Percentiles rank a stretch among this genome's conserved stretches.
phyloP scores from a whole-genome alignment of 2,113 vertebrate genomes.

The Epinephelus cyanopodus region DNA sequence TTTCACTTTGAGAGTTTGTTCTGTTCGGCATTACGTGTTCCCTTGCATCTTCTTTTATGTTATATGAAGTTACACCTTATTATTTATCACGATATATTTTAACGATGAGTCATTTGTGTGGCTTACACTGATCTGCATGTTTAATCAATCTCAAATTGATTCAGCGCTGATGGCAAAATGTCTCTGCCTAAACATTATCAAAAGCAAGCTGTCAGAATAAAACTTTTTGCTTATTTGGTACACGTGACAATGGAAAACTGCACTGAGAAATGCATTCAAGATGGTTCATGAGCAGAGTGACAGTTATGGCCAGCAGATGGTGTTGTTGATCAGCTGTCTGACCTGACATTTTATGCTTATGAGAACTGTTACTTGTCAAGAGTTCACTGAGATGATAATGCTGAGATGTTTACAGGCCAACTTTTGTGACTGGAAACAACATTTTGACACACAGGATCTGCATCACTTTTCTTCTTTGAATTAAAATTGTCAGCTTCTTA shows the following conservation, averaged over 20 bases:
- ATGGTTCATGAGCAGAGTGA: not conserved
- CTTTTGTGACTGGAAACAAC: conserved; percentile 33
- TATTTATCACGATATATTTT: conserved; percentile 15
- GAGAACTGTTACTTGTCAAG: conserved; percentile 22
- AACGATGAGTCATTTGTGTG: conserved; percentile 34
- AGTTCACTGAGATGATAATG: conserved; percentile 8
- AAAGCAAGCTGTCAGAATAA: conserved; percentile 30
- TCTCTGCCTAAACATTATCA: conserved; percentile 23
- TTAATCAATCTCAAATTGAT: conserved; percentile 33
- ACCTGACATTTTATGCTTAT: conserved; percentile 9
- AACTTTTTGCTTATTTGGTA: not conserved
- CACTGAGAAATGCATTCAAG: conserved; percentile 4
- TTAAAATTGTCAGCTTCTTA: conserved; percentile 52
- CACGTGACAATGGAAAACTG: conserved; percentile 6
- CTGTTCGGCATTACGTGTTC: conserved; percentile 39
- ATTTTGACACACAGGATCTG: conserved; percentile 10
- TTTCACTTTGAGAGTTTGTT: conserved; percentile 34
- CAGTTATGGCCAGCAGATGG: conserved; percentile 60
- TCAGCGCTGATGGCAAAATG: conserved; percentile 13
- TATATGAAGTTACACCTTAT: conserved; percentile 33
- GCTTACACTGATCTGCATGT: conserved; percentile 68
- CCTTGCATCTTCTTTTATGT: conserved; percentile 32
- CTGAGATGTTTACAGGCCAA: conserved; percentile 12
- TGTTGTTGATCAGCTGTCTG: conserved; percentile 12
- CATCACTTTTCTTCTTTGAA: conserved; percentile 43